Evolutionary conservation across 1,140 invertebrate species (phyloP), one percentile per base, ranked within the genome.

Genomic region (Caenorhabditis tropicalis): DNA sequence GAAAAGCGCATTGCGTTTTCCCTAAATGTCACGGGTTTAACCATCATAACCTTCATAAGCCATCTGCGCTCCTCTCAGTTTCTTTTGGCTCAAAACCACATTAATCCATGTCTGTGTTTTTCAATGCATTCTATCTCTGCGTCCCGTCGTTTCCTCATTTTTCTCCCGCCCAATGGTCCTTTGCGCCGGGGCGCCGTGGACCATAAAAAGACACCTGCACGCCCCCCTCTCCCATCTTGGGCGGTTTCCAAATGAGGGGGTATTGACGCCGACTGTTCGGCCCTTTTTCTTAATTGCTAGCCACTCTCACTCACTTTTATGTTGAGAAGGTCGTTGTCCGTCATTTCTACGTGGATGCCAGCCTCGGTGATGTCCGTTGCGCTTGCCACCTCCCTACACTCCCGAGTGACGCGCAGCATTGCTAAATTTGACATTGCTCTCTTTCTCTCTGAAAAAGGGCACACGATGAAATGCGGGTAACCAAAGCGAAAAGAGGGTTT

Each of bases 361-460:
- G 58, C 36, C 10, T 83, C 84, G 16, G 56, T 33, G 21, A 85
- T 48, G 19, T 85, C 83, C 15, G 48, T n/a, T 7, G 29, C 46
- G 9, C 31, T 80, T 12, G 79, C 74, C 24, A 84, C 83, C 21
- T 85, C 84, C n/a, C 46, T 84, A 39, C 84, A 85, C 27, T 85
- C 81, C 33, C 81, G 53, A 21, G 82, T 85, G 53, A 85, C 33
- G 4, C 84, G 84, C 7, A 53, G 15, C 31, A 74, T 24, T 15
- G 84, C 56, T 3, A 82, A 27, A 31, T 48, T 85, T 19, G 84
- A 46, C 84, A 85, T 85, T 29, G 21, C 15, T 58, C 6, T n/a
- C 16, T 27, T 65, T 10, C 15, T 60, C 6, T 33, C 5, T 27
- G 12, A 36, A 36, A 36, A 65, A 24, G 4, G 16, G 31, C 33